These are phyloP conservation scores for Trilocha varians DNA, from an alignment of 2,888 invertebrate species.

Conservation along the genomic window DNA sequence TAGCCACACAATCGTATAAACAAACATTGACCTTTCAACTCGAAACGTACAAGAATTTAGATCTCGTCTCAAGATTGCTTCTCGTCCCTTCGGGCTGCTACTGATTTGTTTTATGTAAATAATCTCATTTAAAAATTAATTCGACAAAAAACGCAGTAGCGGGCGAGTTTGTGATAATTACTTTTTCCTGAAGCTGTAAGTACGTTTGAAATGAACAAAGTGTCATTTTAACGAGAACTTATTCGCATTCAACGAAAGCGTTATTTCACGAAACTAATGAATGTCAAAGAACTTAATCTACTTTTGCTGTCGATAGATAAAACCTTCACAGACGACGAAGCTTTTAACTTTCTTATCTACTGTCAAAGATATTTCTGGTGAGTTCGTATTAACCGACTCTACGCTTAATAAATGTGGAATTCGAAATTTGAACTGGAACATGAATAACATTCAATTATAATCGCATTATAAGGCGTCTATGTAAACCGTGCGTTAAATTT, in stretches of 20 bases:
- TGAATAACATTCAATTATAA: slow-evolving; percentile 50
- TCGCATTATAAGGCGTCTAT: slow-evolving; percentile 46
- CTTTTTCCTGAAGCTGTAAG: slow-evolving; percentile 34
- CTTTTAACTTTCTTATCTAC: neutral
- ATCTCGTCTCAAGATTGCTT: slow-evolving; percentile 34
- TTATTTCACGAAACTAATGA: slow-evolving; percentile 57
- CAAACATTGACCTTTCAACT: slow-evolving; percentile 37
- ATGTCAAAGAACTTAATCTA: slow-evolving; percentile 54
- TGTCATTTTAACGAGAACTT: slow-evolving; percentile 65
- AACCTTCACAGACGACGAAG: neutral
- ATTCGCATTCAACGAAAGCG: slow-evolving; percentile 35
- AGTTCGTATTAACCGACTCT: no score
- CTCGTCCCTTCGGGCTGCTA: slow-evolving; percentile 21
- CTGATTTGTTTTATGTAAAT: slow-evolving; percentile 52
- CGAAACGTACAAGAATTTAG: slow-evolving; percentile 14
- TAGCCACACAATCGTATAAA: slow-evolving; percentile 31
- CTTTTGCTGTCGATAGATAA: slow-evolving; percentile 23
- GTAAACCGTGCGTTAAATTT: slow-evolving; percentile 59
- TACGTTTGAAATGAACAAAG: slow-evolving; percentile 41
- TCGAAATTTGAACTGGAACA: slow-evolving; percentile 12
- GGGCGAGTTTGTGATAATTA: slow-evolving; percentile 48
- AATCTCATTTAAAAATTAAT: slow-evolving; percentile 53
- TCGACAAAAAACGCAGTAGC: slow-evolving; percentile 43
- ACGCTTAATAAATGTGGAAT: neutral
- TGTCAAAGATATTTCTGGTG: neutral